These are phyloP conservation scores for Sinonovacula constricta DNA, from an alignment of 1,140 invertebrate species.

Conservation along the genomic window DNA sequence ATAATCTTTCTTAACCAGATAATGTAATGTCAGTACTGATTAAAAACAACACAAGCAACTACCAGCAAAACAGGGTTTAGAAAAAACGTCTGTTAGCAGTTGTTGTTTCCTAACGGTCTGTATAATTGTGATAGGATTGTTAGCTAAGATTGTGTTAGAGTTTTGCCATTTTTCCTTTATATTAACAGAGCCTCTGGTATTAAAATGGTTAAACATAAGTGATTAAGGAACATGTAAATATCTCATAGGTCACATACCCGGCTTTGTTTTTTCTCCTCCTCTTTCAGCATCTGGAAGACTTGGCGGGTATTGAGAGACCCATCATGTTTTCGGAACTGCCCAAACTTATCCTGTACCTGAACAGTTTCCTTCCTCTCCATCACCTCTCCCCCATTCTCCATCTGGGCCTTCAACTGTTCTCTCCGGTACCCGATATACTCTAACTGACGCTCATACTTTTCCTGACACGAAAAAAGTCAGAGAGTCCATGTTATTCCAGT, in stretches of 20 bases:
- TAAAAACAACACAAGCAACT: too few relatives aligned
- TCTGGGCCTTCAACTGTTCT: constrained; percentile 52
- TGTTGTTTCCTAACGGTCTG: background rate
- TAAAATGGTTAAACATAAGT: background rate
- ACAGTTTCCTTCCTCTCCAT: constrained; percentile 37
- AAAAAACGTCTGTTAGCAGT: too few relatives aligned
- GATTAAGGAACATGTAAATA: background rate
- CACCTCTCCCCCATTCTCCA: constrained; percentile 41
- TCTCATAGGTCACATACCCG: constrained; percentile 55
- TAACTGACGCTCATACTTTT: constrained; percentile 50
- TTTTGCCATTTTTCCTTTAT: background rate
- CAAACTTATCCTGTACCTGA: constrained; percentile 65
- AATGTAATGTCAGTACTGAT: too few relatives aligned
- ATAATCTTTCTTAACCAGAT: too few relatives aligned
- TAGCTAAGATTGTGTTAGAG: background rate
- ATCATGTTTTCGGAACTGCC: constrained; percentile 66
- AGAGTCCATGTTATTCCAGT: too few relatives aligned
- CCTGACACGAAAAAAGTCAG: too few relatives aligned
- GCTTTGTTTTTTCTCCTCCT: constrained; percentile 70
- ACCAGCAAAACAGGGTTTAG: too few relatives aligned
- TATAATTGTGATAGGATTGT: background rate
- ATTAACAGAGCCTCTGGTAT: background rate
- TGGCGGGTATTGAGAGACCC: constrained; percentile 72
- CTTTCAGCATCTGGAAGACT: constrained; percentile 70
- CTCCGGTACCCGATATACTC: constrained; percentile 54